Percentiles rank a stretch among this genome's conserved stretches.
These are phyloP conservation scores for Aphrophora alni DNA, from an alignment of 2,888 invertebrate genomes.

Conservation along the genomic window DNA sequence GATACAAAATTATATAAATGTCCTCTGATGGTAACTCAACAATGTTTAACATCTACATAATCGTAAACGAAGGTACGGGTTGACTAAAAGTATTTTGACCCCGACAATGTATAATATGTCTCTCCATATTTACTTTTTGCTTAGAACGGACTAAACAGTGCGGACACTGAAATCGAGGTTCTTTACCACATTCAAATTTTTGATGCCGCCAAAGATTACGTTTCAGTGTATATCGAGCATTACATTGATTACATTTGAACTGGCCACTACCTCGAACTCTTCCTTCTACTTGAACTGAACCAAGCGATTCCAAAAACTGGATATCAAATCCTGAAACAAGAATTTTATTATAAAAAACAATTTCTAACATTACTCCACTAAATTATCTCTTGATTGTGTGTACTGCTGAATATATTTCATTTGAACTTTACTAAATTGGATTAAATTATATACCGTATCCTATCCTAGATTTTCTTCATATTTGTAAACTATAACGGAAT, in stretches of 20 bases:
- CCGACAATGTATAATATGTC: constrained; percentile 40
- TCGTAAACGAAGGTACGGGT: too few relatives aligned
- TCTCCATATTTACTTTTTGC: constrained; percentile 53
- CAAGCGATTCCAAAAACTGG: neutral
- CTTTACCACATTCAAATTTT: constrained; percentile 57
- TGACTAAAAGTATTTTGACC: too few relatives aligned
- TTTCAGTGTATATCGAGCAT: constrained; percentile 20
- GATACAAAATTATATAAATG: too few relatives aligned
- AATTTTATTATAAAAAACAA: neutral
- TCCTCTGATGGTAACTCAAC: too few relatives aligned
- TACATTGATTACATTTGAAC: constrained; percentile 11
- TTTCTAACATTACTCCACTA: neutral
- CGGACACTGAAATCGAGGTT: constrained; percentile 50
- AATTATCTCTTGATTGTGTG: too few relatives aligned
- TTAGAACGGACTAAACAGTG: constrained; percentile 54
- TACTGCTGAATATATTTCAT: too few relatives aligned
- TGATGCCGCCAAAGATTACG: constrained; percentile 55
- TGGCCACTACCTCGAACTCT: neutral
- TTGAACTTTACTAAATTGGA: too few relatives aligned
- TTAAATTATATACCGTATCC: too few relatives aligned
- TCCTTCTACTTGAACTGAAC: neutral
- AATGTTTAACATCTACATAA: too few relatives aligned
- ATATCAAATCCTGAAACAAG: neutral
- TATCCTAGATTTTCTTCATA: too few relatives aligned
- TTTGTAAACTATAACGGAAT: too few relatives aligned